Conservation (phyloP, 2,113 vertebrate genomes). For the Dipodomys stephensi region DNA sequence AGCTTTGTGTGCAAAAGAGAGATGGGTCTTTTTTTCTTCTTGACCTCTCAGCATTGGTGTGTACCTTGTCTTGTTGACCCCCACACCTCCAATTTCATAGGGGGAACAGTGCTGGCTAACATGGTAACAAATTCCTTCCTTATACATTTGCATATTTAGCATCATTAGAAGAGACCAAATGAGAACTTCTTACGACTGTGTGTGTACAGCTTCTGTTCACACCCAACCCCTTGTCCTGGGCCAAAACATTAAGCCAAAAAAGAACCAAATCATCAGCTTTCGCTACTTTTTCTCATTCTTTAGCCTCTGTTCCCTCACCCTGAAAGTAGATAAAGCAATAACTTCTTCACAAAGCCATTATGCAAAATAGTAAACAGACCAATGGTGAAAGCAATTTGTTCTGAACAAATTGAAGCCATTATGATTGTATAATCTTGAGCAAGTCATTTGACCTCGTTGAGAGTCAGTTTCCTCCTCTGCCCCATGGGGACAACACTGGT, state of each 20-base stretch:
- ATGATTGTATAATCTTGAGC: not conserved
- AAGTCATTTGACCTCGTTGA: not conserved
- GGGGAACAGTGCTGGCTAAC: not conserved
- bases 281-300: not conserved
- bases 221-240: not conserved
- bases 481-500: not conserved
- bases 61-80: not conserved
- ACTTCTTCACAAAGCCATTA: not conserved
- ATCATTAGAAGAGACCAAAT: slow-evolving; percentile 12
- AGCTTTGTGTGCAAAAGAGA: not conserved
- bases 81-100: not conserved
- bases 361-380: not conserved
- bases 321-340: not conserved
- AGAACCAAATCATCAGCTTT: not conserved
- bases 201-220: not conserved
- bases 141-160: not conserved
- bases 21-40: not conserved
- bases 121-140: not conserved
- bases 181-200: not conserved
- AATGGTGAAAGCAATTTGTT: not conserved
- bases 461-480: not conserved
- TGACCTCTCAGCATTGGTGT: not conserved
- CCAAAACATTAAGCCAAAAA: not conserved
- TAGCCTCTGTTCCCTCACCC: not conserved
- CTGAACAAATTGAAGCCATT: not conserved